Evolutionary conservation across 2,113 vertebrate species (phyloP).

Genomic region (Platysternon megacephalum): DNA sequence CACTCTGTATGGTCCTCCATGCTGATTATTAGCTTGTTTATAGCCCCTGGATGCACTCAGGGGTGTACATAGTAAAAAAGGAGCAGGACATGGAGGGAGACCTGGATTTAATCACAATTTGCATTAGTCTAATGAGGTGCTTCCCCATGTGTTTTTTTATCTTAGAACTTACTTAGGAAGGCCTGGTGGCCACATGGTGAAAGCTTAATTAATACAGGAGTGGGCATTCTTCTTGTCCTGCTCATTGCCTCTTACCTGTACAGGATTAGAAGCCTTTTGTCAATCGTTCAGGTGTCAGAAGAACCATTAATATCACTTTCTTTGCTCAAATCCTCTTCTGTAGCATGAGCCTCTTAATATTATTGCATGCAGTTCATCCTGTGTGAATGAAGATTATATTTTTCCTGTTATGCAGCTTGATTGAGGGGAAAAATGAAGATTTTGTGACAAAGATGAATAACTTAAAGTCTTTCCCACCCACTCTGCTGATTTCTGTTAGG

Average conservation of each 20-base stretch:
- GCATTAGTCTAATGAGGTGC: neutral
- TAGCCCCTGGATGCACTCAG: neutral
- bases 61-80: neutral
- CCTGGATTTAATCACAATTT: neutral
- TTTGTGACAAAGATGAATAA: conserved; percentile 46
- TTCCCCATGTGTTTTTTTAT: neutral
- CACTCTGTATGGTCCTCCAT: neutral
- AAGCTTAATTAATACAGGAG: neutral
- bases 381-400: neutral
- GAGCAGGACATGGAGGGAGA: neutral
- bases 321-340: neutral
- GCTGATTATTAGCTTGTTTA: neutral
- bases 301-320: neutral
- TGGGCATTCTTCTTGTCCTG: neutral
- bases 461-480: conserved; percentile 37
- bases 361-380: neutral
- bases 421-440: neutral
- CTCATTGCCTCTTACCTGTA: neutral
- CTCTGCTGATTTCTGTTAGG: conserved; percentile 64
- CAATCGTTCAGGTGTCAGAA: neutral
- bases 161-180: neutral
- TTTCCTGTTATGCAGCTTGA: conserved; percentile 27
- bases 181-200: neutral
- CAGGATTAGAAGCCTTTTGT: neutral
- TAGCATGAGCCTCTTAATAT: neutral